A percentile compares a stretch with the other conserved stretches of the same genome.
Evolutionary conservation across 2,888 invertebrate species (phyloP).

Genomic region (Eremobia ochroleuca): DNA sequence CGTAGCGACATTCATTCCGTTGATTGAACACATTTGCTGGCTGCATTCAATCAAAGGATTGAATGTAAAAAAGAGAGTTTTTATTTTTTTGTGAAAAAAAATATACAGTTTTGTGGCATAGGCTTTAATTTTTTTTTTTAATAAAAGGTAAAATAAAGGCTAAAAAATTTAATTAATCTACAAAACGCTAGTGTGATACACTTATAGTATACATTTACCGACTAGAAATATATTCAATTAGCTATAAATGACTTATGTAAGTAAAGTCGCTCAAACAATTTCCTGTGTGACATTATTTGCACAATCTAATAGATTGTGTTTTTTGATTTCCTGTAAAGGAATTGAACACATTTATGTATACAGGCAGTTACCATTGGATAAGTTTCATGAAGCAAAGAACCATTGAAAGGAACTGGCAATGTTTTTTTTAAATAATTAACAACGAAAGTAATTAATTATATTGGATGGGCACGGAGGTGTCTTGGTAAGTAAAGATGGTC

Average conservation of each 20-base stretch:
- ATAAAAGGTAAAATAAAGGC: too few relatives aligned
- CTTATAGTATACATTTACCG: not conserved
- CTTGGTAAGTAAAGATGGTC: too few relatives aligned
- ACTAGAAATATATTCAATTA: not conserved
- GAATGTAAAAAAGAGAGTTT: too few relatives aligned
- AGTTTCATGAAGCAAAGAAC: not conserved
- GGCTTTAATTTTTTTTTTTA: too few relatives aligned
- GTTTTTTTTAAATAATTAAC: too few relatives aligned
- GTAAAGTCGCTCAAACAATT: constrained; percentile 11
- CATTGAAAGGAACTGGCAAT: not conserved
- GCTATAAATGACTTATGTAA: not conserved
- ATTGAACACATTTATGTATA: not conserved
- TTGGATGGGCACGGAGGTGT: not conserved
- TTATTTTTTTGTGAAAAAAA: too few relatives aligned
- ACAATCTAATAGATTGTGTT: constrained; percentile 1
- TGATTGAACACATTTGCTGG: too few relatives aligned
- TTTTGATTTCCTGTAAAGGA: constrained; percentile 21
- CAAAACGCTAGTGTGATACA: not conserved
- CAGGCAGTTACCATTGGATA: not conserved
- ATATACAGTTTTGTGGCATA: too few relatives aligned
- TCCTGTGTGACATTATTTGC: constrained; percentile 10
- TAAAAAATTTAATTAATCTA: not conserved
- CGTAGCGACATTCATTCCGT: too few relatives aligned
- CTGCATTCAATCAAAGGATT: too few relatives aligned
- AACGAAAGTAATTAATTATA: not conserved